Percentiles rank a stretch among this genome's conserved stretches.
Conservation (phyloP, 1,140 invertebrate species). For the Caenorhabditis elegans region WBcel235 BX284604.4:12641501-12642000, state of each 20-base stretch:
- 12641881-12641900: too few relatives aligned
- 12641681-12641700: not conserved
- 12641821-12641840: too few relatives aligned
- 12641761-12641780: not conserved
- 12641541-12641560: not conserved
- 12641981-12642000: too few relatives aligned
- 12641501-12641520: not conserved
- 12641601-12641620: slow-evolving; percentile 25
- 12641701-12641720: not conserved
- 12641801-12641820: too few relatives aligned
- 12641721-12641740: slow-evolving; percentile 10
- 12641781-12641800: too few relatives aligned
- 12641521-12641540: not conserved
- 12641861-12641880: too few relatives aligned
- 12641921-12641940: too few relatives aligned
- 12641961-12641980: too few relatives aligned
- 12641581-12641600: not conserved
- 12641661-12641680: not conserved
- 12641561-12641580: slow-evolving; percentile 2
- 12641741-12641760: not conserved
- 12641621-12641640: slow-evolving; percentile 27
- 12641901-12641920: too few relatives aligned
- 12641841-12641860: too few relatives aligned
- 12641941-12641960: too few relatives aligned
- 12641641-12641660: not conserved